Evolutionary conservation across 2,888 invertebrate species (phyloP).

Genomic region (Physocephala rufipes): DNA sequence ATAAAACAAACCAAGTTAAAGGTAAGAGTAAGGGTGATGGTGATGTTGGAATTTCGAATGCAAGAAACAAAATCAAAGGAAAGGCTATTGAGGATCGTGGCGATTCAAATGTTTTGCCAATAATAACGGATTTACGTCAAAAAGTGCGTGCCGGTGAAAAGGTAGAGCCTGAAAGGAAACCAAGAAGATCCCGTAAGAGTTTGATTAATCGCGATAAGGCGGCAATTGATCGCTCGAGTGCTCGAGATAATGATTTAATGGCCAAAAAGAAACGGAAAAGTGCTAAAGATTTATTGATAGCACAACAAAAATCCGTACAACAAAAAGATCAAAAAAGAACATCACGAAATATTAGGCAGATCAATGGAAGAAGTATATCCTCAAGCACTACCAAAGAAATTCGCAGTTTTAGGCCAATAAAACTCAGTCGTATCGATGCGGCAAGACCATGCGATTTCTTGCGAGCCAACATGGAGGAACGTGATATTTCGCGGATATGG

Average conservation of each 20-base stretch:
- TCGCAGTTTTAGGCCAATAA: background rate
- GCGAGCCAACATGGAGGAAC: constrained; percentile 53
- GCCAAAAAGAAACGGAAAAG: constrained; percentile 12
- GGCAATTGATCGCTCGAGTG: background rate
- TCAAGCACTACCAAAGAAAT: background rate
- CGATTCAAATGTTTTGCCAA: constrained; percentile 19
- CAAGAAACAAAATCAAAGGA: background rate
- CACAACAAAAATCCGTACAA: background rate
- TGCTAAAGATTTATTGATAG: background rate
- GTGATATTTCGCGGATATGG: constrained; percentile 50
- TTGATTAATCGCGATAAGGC: background rate
- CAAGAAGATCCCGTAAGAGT: background rate
- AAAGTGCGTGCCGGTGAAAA: constrained; percentile 40
- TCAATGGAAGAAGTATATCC: background rate
- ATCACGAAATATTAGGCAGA: background rate
- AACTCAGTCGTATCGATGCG: constrained; percentile 48
- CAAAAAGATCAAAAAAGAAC: background rate
- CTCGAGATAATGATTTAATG: background rate
- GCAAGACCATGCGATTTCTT: constrained; percentile 52
- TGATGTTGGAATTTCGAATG: background rate
- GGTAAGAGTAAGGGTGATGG: background rate
- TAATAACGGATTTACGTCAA: constrained; percentile 36
- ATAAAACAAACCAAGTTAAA: constrained; percentile 7
- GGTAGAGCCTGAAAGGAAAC: background rate
- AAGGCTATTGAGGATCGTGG: background rate